A percentile compares a stretch with the other conserved stretches of the same genome.
phyloP scores from a whole-genome alignment of 2,888 invertebrate species.

The Myopa testacea region DNA sequence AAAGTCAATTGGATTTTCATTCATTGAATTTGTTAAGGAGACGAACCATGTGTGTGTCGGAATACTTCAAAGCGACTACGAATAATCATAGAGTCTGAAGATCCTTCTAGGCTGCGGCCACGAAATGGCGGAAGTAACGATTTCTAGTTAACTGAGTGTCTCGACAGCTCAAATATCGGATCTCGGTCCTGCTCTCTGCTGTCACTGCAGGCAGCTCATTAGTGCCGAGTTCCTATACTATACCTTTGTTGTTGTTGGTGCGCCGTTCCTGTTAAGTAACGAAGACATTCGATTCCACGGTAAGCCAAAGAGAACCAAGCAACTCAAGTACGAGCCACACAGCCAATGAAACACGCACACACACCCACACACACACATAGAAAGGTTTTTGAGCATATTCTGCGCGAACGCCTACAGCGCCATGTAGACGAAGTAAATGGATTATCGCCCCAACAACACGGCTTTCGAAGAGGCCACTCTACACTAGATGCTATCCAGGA shows the following conservation, averaged over 20 bases:
- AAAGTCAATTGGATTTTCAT: conserved; percentile 20
- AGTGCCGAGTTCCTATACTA: neutral
- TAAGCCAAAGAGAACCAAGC: too few relatives aligned
- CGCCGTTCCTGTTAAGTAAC: neutral
- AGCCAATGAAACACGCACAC: neutral
- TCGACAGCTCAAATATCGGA: too few relatives aligned
- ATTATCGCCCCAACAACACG: too few relatives aligned
- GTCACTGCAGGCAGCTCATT: conserved; percentile 9
- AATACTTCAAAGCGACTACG: too few relatives aligned
- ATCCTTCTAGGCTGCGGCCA: too few relatives aligned
- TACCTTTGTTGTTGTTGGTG: neutral
- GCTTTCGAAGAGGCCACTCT: too few relatives aligned
- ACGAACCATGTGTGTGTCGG: neutral
- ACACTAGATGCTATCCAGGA: too few relatives aligned
- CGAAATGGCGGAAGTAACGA: too few relatives aligned
- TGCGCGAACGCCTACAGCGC: too few relatives aligned
- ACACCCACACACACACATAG: neutral
- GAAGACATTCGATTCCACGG: neutral
- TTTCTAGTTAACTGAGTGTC: neutral
- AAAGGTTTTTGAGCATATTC: too few relatives aligned
- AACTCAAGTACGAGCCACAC: neutral
- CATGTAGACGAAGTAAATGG: too few relatives aligned
- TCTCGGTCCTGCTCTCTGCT: neutral
- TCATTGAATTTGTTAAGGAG: conserved; percentile 23
- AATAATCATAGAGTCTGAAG: too few relatives aligned